phyloP scores from a whole-genome alignment of 2,113 vertebrate species.

The Phaethon lepturus region DNA sequence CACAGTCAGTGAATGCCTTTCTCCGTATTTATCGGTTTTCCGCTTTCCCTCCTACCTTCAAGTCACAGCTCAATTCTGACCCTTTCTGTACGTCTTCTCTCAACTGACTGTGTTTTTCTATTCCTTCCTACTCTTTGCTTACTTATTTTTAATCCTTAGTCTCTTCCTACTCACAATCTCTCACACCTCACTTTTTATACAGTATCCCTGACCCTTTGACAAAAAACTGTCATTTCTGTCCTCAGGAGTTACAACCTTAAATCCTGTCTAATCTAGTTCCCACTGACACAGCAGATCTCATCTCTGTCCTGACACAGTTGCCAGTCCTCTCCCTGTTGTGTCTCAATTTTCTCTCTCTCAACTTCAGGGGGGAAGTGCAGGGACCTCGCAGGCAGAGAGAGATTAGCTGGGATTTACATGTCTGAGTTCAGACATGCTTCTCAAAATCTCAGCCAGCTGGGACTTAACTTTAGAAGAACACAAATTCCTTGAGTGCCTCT shows the following conservation, averaged over 20 bases:
- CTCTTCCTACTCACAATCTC: background rate
- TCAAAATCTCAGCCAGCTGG: background rate
- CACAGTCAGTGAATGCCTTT: background rate
- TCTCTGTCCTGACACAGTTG: background rate
- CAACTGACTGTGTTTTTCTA: background rate
- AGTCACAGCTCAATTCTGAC: background rate
- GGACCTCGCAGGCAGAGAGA: background rate
- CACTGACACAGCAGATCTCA: background rate
- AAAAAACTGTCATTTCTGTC: background rate
- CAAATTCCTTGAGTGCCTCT: background rate
- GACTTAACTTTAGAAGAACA: background rate
- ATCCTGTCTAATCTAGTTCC: slow-evolving; percentile 4
- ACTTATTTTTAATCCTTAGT: background rate
- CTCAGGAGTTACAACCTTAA: background rate
- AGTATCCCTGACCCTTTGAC: background rate
- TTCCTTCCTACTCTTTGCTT: background rate
- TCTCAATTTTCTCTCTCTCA: background rate
- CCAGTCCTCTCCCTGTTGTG: background rate
- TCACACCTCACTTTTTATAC: background rate
- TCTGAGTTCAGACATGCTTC: slow-evolving; percentile 10
- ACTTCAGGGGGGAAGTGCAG: background rate
- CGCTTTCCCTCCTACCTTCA: background rate
- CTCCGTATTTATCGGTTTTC: background rate
- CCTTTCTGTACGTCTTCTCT: background rate
- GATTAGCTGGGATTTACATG: slow-evolving; percentile 36